Conservation (phyloP, 2,113 vertebrate genomes). For the Gnathonemus echidnorhynchus region DNA sequence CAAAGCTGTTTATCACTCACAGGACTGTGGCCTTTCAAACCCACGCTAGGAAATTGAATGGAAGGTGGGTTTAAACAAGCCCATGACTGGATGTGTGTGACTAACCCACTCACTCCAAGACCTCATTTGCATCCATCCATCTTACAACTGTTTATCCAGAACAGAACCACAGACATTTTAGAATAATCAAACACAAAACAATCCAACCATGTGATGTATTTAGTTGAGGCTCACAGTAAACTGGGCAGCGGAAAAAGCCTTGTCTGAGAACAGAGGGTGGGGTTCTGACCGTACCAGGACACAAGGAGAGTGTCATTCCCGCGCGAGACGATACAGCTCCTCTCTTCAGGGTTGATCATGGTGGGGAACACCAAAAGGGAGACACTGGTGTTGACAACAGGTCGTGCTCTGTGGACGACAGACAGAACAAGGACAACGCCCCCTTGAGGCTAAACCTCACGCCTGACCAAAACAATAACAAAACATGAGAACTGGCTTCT, state of each 20-base stretch:
- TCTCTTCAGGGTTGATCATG: slow-evolving; percentile 89
- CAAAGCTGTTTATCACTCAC: not conserved
- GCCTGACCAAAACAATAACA: not conserved
- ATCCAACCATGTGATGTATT: not conserved
- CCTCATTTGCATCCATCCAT: not conserved
- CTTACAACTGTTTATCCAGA: not conserved
- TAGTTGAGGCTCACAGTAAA: not conserved
- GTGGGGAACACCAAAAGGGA: slow-evolving; percentile 67
- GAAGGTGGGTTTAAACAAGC: not conserved
- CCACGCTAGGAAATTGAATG: not conserved
- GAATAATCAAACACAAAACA: not conserved
- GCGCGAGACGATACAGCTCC: slow-evolving; percentile 57
- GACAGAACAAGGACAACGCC: not conserved
- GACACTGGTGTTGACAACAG: slow-evolving; percentile 73
- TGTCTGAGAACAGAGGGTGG: not conserved
- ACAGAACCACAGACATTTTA: not conserved
- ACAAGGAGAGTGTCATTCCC: slow-evolving; percentile 59
- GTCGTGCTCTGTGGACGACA: slow-evolving; percentile 63
- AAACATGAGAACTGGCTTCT: not conserved
- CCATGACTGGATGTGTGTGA: not conserved
- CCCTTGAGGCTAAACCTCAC: not conserved
- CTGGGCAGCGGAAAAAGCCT: not conserved
- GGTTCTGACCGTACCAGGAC: slow-evolving; percentile 64
- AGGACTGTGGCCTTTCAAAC: not conserved
- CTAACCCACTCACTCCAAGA: not conserved